Base-by-base conservation (phyloP, 2,888 invertebrate species). In the Acleris cristana region DNA sequence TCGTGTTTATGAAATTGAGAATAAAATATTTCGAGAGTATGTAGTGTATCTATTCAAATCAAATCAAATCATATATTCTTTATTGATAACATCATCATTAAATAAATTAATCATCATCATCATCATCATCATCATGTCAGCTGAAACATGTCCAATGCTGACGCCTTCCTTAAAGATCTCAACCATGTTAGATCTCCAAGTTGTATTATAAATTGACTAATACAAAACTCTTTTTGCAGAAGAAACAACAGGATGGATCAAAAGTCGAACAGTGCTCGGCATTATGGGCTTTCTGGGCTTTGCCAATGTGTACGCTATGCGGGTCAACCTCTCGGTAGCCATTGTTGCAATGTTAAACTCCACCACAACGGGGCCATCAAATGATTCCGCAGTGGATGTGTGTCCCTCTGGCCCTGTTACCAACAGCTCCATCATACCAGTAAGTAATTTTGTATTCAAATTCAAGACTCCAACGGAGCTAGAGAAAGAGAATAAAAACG, bases 331-430 rank as follows among this genome's bases (percentile, higher is more conserved):
- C 44, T 98, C 98, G 0, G 97, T 99, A 23, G 98, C 98, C 48
- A 97, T 99, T 80, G 98, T 99, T 40, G 98, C 98, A 40, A 99
- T 99, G 99, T 96, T 97, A 51, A 97, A 97, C 83, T 94, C 95
- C 63, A 95, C 96, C 2, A 94, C 94, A 1, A 94, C 95, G 0
- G 81, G 91, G 26, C 86, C 93, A 23, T 85, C 92, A 58, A 94
- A 94, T 79, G 94, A 85, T 58, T 93, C 94, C 30, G 92, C 94
- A 4, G 83, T 92, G 66, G 96, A 96, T 84, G 93, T 94, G 8
- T 96, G 96, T 77, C 94, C 94, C 2, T 85, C 90, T 1, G 77
- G 84, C 14, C 83, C 85, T 21, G 80, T 91, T 34, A 86, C 78
- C 66, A 94, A 94, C 69, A 88, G 82, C 74, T 87, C 93, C 40